Percentiles rank a stretch among this genome's conserved stretches.
Evolutionary conservation across 2,113 vertebrate species (phyloP).

Genomic region (Saimiri boliviensis): DNA sequence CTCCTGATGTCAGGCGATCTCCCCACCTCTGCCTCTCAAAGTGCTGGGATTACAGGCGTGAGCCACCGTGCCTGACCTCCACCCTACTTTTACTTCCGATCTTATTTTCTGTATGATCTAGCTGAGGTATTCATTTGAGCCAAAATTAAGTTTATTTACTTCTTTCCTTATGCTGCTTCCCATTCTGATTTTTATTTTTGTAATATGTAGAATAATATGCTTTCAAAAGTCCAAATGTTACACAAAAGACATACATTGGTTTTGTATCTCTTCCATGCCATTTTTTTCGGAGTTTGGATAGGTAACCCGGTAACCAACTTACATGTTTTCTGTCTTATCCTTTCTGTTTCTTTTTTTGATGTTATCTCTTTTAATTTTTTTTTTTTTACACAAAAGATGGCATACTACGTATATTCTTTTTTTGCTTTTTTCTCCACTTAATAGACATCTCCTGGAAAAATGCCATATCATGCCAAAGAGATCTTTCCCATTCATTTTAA

Average conservation of each 20-base stretch:
- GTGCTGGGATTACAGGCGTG: too few species aligned
- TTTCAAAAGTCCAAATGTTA: not conserved
- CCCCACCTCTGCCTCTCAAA: too few species aligned
- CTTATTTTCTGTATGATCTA: not conserved
- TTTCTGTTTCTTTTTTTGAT: not conserved
- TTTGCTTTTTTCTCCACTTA: not conserved
- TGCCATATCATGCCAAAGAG: not conserved
- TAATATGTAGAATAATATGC: not conserved
- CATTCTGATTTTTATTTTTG: slow-evolving; percentile 14
- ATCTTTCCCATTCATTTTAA: not conserved
- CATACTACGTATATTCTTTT: not conserved
- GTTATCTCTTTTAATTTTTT: not conserved
- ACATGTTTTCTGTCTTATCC: not conserved
- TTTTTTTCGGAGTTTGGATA: not conserved
- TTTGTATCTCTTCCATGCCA: not conserved
- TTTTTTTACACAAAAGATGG: not conserved
- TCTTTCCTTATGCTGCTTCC: not conserved
- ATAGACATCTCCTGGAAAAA: not conserved
- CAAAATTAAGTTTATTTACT: not conserved
- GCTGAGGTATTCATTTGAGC: not conserved
- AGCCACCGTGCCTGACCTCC: too few species aligned
- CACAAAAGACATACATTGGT: not conserved
- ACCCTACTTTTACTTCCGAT: too few species aligned
- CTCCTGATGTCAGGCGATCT: too few species aligned
- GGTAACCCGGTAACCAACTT: not conserved